Base-by-base conservation (phyloP, 2,888 invertebrate genomes). In the Xestia c-nigrum region DNA sequence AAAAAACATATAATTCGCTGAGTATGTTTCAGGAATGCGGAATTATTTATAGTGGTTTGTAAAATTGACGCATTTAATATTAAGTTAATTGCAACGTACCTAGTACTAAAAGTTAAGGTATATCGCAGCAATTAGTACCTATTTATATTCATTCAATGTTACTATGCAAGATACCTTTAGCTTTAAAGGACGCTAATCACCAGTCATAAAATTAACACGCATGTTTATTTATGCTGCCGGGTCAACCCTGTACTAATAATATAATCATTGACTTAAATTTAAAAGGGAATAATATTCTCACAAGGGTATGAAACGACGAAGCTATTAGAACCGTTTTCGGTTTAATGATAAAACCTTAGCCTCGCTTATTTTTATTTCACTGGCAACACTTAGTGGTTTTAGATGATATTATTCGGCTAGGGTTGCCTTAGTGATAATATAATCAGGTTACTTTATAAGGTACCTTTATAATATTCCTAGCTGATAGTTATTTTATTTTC, bases 321-420 rank as follows among this genome's bases (percentile, higher is more conserved):
- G 65, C 67, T 73, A 68, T 74, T 70, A 40, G 63, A 68, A 46
- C 24, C 16, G 50, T 73, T 78, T 76, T 74, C 64, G 47, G 67
- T 74, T 61, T 77, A 80, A 76, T 69, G 81, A 65, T 59, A 68
- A 65, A 81, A 81, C 81, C 81, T 77, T 83, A 61, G 64, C 72
- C 64, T 79, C 43, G 52, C 52, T 80, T 76, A 75, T 52, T 79
- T 86, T 87, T 84, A 77, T 85, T 81, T 78, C 55, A 83, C 66
- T 85, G 83, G 78, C 84, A 88, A 74, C 85, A 86, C 88, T 90
- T 72, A 72, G 24, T 40, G 74, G 72, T 73, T 65, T 47, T 69
- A 61, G 64, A 67, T 64, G 55, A n/a, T 57, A 72, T 72, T 80
- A 72, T 78, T 68, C 5, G 12, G 50, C 3, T 75, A 84, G 85